Conservation (phyloP, 2,888 invertebrate genomes). For the Troides aeacus region DNA sequence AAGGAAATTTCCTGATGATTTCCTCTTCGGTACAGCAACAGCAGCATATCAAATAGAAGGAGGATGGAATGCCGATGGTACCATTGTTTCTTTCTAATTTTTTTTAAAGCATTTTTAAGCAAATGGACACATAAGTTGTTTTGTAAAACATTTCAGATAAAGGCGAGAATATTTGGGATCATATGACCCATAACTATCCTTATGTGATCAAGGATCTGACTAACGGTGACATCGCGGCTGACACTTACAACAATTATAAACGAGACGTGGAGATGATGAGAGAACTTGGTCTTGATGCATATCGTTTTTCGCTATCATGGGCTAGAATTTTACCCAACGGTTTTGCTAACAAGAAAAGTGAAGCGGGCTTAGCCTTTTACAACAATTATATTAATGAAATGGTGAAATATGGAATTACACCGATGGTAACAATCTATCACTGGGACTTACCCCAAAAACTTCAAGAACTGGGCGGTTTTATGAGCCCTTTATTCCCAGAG, state of each 20-base stretch:
- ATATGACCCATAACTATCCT: constrained; percentile 50
- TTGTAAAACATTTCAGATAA: constrained; percentile 42
- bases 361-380: constrained; percentile 82
- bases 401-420: constrained; percentile 79
- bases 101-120: background rate
- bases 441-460: constrained; percentile 78
- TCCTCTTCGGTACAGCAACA: constrained; percentile 57
- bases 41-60: constrained; percentile 62
- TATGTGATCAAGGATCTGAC: constrained; percentile 43
- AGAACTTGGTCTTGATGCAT: constrained; percentile 66
- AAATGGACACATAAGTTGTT: background rate
- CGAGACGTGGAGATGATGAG: constrained; percentile 75
- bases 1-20: constrained; percentile 54
- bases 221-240: constrained; percentile 80
- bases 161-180: constrained; percentile 59
- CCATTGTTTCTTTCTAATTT: constrained; percentile 1
- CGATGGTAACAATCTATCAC: constrained; percentile 79
- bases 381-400: constrained; percentile 82
- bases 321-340: constrained; percentile 81
- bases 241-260: constrained; percentile 81
- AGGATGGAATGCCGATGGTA: constrained; percentile 59
- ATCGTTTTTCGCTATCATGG: constrained; percentile 82
- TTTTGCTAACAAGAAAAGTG: constrained; percentile 70
- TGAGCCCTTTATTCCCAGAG: constrained; percentile 59
- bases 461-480: constrained; percentile 77